A percentile compares a stretch with the other conserved stretches of the same genome.
phyloP scores from a whole-genome alignment of 2,888 invertebrate species.

The Frankliniella fusca region DNA sequence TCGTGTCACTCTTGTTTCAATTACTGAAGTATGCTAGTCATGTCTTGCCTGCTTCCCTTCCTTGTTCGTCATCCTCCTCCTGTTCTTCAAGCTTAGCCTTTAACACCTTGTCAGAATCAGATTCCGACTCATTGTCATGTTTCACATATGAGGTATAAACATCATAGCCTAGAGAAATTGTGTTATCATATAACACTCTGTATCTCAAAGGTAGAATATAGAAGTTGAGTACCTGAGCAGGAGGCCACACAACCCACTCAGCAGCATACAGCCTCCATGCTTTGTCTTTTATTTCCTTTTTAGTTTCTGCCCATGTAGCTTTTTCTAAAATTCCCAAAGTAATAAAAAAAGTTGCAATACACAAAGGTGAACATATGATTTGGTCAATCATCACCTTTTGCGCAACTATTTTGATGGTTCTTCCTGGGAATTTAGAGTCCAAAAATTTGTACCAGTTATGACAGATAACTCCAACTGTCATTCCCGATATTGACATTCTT shows the following conservation, averaged over 20 bases:
- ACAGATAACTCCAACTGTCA: constrained; percentile 70
- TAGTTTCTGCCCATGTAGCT: constrained; percentile 57
- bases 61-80: background rate
- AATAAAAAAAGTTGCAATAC: constrained; percentile 71
- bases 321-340: constrained; percentile 70
- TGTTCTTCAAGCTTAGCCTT: background rate
- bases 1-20: too few relatives aligned
- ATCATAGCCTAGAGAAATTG: constrained; percentile 80
- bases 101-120: background rate
- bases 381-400: constrained; percentile 82
- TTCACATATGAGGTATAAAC: constrained; percentile 78
- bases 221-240: constrained; percentile 89
- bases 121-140: constrained; percentile 47
- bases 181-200: constrained; percentile 82
- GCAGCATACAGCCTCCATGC: constrained; percentile 74
- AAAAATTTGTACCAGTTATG: constrained; percentile 83
- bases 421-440: constrained; percentile 67
- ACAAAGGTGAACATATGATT: constrained; percentile 74
- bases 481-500: constrained; percentile 71
- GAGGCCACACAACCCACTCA: constrained; percentile 91
- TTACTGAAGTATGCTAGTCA: too few relatives aligned
- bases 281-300: constrained; percentile 65
- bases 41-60: too few relatives aligned
- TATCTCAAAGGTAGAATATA: constrained; percentile 75
- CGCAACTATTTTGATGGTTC: constrained; percentile 58